Percentiles rank a stretch among this genome's conserved stretches.
Conservation (phyloP, 1,140 invertebrate species). For the Matsumurasca onukii region DNA sequence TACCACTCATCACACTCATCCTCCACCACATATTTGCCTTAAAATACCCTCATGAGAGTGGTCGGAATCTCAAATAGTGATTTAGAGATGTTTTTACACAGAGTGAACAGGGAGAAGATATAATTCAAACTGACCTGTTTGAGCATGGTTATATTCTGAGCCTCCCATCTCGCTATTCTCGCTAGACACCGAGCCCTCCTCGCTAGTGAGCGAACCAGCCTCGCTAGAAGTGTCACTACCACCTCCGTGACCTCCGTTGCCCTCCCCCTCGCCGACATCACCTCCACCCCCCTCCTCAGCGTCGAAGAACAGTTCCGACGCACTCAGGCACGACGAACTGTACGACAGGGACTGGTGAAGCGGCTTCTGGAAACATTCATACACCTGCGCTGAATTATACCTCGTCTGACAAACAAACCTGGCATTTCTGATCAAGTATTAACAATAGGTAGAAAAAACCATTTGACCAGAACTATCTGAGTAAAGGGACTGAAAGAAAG, state of each 20-base stretch:
- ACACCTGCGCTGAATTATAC: neutral
- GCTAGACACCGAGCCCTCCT: conserved; percentile 53
- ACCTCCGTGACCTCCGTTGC: conserved; percentile 34
- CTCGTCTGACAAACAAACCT: no score
- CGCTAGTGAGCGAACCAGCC: conserved; percentile 61
- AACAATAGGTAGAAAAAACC: no score
- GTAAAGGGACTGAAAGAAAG: no score
- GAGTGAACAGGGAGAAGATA: no score
- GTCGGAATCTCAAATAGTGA: no score
- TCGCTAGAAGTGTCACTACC: conserved; percentile 65
- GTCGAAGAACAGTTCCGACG: conserved; percentile 86
- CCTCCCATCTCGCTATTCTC: conserved; percentile 42
- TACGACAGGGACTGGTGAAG: conserved; percentile 67
- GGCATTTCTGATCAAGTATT: no score
- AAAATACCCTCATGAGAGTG: no score
- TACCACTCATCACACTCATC: no score
- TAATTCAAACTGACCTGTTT: conserved; percentile 35
- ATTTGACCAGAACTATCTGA: no score
- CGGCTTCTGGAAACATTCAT: conserved; percentile 45
- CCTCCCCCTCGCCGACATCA: conserved; percentile 24
- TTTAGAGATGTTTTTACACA: no score
- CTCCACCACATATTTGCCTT: no score
- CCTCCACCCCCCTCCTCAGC: conserved; percentile 54
- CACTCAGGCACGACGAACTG: conserved; percentile 73
- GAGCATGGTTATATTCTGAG: conserved; percentile 42